These are phyloP conservation scores for Reinhardtius hippoglossoides DNA, from an alignment of 2,113 vertebrate genomes.

Conservation along the genomic window DNA sequence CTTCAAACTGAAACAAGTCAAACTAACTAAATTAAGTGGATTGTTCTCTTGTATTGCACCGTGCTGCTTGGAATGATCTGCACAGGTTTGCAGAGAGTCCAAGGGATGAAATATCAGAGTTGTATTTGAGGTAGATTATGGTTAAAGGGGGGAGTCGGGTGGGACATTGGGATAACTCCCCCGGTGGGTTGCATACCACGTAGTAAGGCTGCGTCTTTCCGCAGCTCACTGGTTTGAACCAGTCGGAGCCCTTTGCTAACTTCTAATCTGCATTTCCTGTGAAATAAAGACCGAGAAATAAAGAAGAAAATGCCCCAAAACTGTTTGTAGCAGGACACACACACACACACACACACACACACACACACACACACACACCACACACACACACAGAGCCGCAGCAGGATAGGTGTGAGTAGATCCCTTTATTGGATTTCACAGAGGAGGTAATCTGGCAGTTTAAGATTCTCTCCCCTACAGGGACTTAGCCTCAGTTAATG, in stretches of 20 bases:
- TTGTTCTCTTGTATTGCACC: too few relatives aligned
- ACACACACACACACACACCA: background rate
- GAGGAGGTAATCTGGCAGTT: slow-evolving; percentile 46
- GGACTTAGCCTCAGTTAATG: background rate
- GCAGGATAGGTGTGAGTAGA: slow-evolving; percentile 44
- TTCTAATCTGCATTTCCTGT: background rate
- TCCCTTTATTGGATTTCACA: slow-evolving; percentile 72
- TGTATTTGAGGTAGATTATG: too few relatives aligned
- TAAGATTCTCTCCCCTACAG: slow-evolving; percentile 11
- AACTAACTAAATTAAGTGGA: too few relatives aligned
- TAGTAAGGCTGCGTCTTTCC: too few relatives aligned
- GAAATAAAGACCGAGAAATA: background rate
- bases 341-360: background rate
- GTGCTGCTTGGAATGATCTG: too few relatives aligned
- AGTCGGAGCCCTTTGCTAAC: background rate
- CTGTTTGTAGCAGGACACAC: background rate
- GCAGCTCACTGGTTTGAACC: too few relatives aligned
- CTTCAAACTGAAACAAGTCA: too few relatives aligned
- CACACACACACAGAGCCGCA: background rate
- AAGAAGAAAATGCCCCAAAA: background rate
- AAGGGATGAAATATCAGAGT: too few relatives aligned
- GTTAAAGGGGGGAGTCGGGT: too few relatives aligned
- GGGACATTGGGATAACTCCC: too few relatives aligned
- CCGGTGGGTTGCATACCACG: too few relatives aligned
- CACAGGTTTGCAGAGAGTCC: too few relatives aligned